Evolutionary conservation across 2,113 vertebrate genomes (phyloP).

Genomic region (Platysternon megacephalum): DNA sequence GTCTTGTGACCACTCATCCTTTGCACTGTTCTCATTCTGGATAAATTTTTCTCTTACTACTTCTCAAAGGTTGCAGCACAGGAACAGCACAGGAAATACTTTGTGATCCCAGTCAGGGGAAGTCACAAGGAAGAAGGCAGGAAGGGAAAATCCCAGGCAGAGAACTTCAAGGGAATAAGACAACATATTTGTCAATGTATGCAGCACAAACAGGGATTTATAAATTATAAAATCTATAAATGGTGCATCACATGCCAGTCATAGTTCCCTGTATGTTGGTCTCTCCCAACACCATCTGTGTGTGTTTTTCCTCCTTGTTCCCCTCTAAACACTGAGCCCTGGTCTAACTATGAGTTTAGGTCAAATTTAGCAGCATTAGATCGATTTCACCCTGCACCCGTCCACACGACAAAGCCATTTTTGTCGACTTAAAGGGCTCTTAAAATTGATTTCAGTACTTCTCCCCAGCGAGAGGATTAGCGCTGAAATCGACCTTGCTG

Average conservation of each 20-base stretch:
- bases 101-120: slow-evolving; percentile 24
- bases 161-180: slow-evolving; percentile 30
- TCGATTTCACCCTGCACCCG: too few relatives aligned
- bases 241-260: too few relatives aligned
- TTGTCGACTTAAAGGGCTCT: too few relatives aligned
- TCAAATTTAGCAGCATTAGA: too few relatives aligned
- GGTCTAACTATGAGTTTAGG: too few relatives aligned
- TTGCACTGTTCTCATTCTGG: slow-evolving; percentile 50
- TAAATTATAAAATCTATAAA: neutral
- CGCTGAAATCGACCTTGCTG: too few relatives aligned
- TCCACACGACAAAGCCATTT: too few relatives aligned
- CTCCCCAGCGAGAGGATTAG: too few relatives aligned
- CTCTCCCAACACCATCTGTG: neutral
- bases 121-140: slow-evolving; percentile 22
- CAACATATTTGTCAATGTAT: rapidly evolving
- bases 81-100: slow-evolving; percentile 33
- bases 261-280: slow-evolving; percentile 40
- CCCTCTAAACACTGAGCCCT: slow-evolving; percentile 28
- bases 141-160: slow-evolving; percentile 6
- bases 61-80: slow-evolving; percentile 41
- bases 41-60: slow-evolving; percentile 48
- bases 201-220: neutral
- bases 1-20: neutral
- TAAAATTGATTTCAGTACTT: too few relatives aligned
- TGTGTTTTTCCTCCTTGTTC: neutral